Percentiles rank a stretch among this genome's conserved stretches.
Evolutionary conservation across 2,888 invertebrate genomes (phyloP).

Genomic region (Netelia inedita): DNA sequence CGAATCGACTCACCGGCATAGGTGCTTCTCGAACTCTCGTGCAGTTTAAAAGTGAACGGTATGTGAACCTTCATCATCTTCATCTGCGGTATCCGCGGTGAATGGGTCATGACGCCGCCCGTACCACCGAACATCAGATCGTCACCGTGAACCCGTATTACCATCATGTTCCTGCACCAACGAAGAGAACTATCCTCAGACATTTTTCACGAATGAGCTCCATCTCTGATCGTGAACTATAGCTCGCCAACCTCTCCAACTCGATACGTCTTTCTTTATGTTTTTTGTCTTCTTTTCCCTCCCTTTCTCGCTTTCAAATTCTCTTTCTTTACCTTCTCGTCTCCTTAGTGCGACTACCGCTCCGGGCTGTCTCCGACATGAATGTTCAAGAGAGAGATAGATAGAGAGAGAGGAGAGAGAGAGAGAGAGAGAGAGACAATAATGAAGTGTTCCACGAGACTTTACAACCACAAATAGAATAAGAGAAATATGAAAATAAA

Average conservation of each 20-base stretch:
- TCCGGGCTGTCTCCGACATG: too few relatives aligned
- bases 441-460: neutral
- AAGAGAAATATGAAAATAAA: neutral
- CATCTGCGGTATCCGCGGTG: constrained; percentile 90
- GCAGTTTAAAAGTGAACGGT: constrained; percentile 92
- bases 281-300: neutral
- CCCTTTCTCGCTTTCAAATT: neutral
- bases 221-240: constrained; percentile 6
- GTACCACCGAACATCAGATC: constrained; percentile 88
- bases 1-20: constrained; percentile 88
- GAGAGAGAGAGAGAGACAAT: neutral
- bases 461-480: neutral
- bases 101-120: constrained; percentile 85
- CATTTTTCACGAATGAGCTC: constrained; percentile 43
- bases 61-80: constrained; percentile 94
- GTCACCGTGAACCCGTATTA: constrained; percentile 90
- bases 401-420: too few relatives aligned
- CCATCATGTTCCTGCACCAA: constrained; percentile 90
- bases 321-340: too few relatives aligned
- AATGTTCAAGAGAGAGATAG: too few relatives aligned
- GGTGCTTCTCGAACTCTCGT: constrained; percentile 90
- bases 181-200: constrained; percentile 63
- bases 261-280: too few relatives aligned
- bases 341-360: too few relatives aligned
- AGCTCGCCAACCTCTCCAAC: neutral